Evolutionary conservation across 2,113 vertebrate species (phyloP).

Genomic region (Melanerpes aurifrons): DNA sequence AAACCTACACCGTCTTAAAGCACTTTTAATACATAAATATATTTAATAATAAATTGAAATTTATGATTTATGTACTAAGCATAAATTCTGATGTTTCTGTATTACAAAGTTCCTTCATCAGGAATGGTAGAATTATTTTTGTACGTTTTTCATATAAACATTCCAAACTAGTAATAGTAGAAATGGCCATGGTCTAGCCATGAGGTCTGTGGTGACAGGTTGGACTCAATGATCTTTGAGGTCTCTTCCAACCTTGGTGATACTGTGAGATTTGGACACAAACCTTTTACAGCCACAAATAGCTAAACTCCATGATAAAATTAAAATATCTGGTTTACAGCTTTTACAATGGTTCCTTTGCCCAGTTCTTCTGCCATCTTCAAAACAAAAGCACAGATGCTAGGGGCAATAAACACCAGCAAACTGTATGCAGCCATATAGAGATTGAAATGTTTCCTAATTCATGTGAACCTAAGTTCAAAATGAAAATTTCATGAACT

Average conservation of each 20-base stretch:
- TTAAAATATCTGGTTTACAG: neutral
- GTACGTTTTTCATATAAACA: neutral
- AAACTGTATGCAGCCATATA: neutral
- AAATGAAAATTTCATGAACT: neutral
- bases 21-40: neutral
- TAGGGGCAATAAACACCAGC: neutral
- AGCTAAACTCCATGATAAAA: neutral
- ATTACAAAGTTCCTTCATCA: neutral
- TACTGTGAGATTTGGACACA: neutral
- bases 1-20: neutral
- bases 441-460: neutral
- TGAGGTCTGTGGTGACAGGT: too few relatives aligned
- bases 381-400: neutral
- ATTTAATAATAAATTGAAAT: neutral
- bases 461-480: neutral
- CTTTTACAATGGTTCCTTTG: neutral
- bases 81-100: neutral
- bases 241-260: too few relatives aligned
- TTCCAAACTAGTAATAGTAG: neutral
- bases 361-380: neutral
- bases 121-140: neutral
- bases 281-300: neutral
- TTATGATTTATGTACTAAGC: neutral
- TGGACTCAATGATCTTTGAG: too few relatives aligned
- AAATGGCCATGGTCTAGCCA: neutral